These are phyloP conservation scores for Pantherophis guttatus DNA, from an alignment of 2,113 vertebrate species.

Conservation along the genomic window DNA sequence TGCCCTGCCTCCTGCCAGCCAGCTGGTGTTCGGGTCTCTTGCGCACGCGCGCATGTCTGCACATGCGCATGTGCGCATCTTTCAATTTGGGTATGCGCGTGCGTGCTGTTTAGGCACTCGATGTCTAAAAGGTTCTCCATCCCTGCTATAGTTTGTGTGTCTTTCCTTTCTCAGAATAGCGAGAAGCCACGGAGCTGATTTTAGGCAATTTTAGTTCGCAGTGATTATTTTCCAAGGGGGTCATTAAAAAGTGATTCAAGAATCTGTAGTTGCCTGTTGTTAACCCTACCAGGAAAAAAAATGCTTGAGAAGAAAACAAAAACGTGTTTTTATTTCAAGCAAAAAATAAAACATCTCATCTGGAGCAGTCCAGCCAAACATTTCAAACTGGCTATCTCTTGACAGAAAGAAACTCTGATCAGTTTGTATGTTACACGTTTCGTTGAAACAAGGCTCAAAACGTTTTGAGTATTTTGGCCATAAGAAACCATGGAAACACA, in stretches of 20 bases:
- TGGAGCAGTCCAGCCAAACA: not conserved
- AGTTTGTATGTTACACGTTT: not conserved
- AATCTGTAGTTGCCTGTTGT: not conserved
- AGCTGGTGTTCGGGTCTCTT: no score
- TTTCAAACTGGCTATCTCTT: not conserved
- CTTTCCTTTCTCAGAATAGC: not conserved
- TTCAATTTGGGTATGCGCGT: no score
- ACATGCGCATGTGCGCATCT: no score
- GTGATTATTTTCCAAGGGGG: not conserved
- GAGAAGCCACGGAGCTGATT: not conserved
- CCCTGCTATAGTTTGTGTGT: not conserved
- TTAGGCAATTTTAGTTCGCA: not conserved
- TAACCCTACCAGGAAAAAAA: not conserved
- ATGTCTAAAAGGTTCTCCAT: no score
- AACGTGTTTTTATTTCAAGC: not conserved
- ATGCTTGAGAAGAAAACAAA: not conserved
- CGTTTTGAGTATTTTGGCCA: not conserved
- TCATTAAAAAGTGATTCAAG: not conserved
- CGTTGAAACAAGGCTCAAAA: not conserved
- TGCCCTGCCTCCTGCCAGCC: no score
- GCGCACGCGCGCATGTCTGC: no score
- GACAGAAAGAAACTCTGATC: not conserved
- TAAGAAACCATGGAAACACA: not conserved
- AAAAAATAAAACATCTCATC: not conserved
- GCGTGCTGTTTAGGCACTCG: no score